Percentiles rank a stretch among this genome's conserved stretches.
Evolutionary conservation across 2,113 vertebrate genomes (phyloP).

Genomic region (Oreotrochilus melanogaster): DNA sequence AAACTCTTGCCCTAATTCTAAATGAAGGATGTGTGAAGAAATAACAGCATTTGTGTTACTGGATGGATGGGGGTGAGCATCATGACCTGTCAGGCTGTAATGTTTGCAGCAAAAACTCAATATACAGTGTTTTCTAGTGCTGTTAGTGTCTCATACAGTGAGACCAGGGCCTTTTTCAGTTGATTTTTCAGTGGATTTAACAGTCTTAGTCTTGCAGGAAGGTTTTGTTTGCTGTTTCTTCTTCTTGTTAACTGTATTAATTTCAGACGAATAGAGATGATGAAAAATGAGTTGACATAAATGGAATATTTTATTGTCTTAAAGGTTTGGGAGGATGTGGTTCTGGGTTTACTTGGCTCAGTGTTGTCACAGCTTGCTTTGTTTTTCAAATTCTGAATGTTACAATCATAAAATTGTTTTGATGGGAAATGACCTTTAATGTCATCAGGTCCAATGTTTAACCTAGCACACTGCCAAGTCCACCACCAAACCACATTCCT

Average conservation of each 20-base stretch:
- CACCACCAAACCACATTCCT: too few species aligned
- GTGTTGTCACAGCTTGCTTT: background rate
- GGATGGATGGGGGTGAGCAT: background rate
- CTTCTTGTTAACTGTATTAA: background rate
- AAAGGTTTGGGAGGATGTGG: background rate
- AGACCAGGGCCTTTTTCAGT: background rate
- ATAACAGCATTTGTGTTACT: background rate
- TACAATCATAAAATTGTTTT: background rate
- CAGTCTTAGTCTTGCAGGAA: background rate
- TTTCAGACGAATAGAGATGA: background rate
- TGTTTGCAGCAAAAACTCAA: background rate
- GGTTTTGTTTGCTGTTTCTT: background rate
- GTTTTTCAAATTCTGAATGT: background rate
- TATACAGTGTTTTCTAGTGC: background rate
- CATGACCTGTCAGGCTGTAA: background rate
- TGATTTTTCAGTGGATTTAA: slow-evolving; percentile 12
- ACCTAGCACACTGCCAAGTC: too few species aligned
- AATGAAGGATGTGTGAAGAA: background rate
- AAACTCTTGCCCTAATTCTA: background rate
- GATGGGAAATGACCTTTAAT: too few species aligned
- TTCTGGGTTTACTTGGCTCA: slow-evolving; percentile 6
- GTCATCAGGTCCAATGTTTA: too few species aligned
- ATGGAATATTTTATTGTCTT: background rate
- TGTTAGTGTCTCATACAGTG: background rate
- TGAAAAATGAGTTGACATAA: slow-evolving; percentile 19